A percentile compares a stretch with the other conserved stretches of the same genome.
Conservation (phyloP, 2,888 invertebrate species). For the Anodontia alba region DNA sequence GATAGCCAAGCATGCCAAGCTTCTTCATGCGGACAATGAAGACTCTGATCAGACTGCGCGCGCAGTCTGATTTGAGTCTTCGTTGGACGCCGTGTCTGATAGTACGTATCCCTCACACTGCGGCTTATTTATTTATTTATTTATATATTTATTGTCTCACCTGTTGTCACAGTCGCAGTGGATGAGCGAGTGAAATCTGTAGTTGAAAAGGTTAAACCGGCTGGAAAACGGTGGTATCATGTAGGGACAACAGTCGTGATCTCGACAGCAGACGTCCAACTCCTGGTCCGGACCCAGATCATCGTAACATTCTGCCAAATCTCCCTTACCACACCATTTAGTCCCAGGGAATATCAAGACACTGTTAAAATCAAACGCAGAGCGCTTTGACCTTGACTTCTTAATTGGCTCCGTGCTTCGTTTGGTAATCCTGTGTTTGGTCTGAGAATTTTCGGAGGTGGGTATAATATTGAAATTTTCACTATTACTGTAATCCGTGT, state of each 20-base stretch:
- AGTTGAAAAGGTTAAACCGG: conserved; percentile 94
- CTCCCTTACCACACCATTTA: conserved; percentile 97
- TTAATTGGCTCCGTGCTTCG: conserved; percentile 49
- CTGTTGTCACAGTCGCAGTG: conserved; percentile 97
- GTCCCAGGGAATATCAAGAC: conserved; percentile 94
- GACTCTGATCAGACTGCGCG: too few species aligned
- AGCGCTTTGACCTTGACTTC: conserved; percentile 41
- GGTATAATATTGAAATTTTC: conserved; percentile 26
- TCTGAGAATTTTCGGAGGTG: neutral
- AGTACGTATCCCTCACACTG: too few species aligned
- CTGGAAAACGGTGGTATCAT: conserved; percentile 93
- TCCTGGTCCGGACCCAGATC: conserved; percentile 93
- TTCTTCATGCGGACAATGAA: too few species aligned
- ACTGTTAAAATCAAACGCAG: conserved; percentile 65
- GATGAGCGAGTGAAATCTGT: conserved; percentile 95
- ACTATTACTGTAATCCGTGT: conserved; percentile 29
- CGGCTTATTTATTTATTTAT: too few species aligned
- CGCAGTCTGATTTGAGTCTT: too few species aligned
- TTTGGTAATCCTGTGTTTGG: conserved; percentile 21
- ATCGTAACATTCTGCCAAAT: conserved; percentile 91
- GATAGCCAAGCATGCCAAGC: too few species aligned
- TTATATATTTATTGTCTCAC: conserved; percentile 80
- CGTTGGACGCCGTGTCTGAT: too few species aligned
- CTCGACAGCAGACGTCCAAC: conserved; percentile 95
- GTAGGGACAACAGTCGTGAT: conserved; percentile 94